These are phyloP conservation scores for Lasioglossum lativentre DNA, from an alignment of 2,888 invertebrate species.

Conservation along the genomic window DNA sequence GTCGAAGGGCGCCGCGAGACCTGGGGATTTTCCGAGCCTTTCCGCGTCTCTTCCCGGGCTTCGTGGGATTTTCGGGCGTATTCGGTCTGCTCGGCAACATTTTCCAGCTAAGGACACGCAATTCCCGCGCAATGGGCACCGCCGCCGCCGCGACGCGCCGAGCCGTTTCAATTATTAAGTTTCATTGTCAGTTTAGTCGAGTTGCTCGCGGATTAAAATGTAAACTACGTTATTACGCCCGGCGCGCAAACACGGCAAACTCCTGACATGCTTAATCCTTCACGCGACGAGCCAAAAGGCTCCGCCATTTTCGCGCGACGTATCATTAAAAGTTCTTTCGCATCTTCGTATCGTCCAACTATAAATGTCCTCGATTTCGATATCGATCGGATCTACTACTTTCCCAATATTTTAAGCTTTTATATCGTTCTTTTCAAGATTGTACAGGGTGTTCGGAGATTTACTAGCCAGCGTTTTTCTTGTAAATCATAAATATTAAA, in stretches of 20 bases:
- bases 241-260: conserved; percentile 29
- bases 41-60: background rate
- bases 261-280: conserved; percentile 37
- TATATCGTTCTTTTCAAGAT: too few relatives aligned
- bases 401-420: too few relatives aligned
- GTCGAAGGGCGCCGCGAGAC: background rate
- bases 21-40: background rate
- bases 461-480: too few relatives aligned
- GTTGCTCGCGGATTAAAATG: conserved; percentile 45
- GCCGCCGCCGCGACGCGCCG: too few relatives aligned
- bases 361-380: background rate
- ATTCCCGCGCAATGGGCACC: conserved; percentile 12
- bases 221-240: conserved; percentile 49
- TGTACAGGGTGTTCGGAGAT: too few relatives aligned
- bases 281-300: conserved; percentile 12
- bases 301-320: conserved; percentile 23
- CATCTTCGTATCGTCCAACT: too few relatives aligned
- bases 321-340: background rate
- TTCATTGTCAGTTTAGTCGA: conserved; percentile 42
- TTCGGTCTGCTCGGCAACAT: conserved; percentile 1
- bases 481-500: too few relatives aligned
- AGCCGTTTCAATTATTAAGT: conserved; percentile 51
- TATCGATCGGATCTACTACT: too few relatives aligned
- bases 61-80: conserved; percentile 12
- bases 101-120: conserved; percentile 27